Conservation (phyloP, 2,113 vertebrate genomes). For the Dipodomys ordii region DNA sequence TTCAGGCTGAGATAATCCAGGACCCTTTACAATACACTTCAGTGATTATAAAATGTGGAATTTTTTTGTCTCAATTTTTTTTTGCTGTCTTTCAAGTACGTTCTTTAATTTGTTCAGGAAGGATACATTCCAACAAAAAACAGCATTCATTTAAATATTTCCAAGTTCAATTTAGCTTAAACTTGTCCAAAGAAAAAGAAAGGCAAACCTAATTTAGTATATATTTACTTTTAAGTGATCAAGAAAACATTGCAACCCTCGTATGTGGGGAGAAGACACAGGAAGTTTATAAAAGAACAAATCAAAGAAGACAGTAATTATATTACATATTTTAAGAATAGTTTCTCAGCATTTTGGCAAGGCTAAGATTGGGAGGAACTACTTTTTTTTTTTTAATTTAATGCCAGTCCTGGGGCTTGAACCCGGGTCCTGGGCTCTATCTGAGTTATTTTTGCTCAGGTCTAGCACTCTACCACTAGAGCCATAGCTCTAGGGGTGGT, state of each 20-base stretch:
- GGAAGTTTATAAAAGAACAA: conserved; percentile 50
- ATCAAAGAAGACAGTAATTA: not conserved
- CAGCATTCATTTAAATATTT: conserved; percentile 6
- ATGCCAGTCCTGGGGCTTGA: too few species aligned
- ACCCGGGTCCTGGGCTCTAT: too few species aligned
- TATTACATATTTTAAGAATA: not conserved
- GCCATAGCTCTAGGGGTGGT: too few species aligned
- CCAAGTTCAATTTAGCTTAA: not conserved
- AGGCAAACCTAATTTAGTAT: conserved; percentile 24
- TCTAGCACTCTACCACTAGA: too few species aligned
- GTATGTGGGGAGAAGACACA: not conserved
- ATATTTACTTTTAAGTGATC: too few species aligned
- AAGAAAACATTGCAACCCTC: not conserved
- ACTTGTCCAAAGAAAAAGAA: conserved; percentile 38
- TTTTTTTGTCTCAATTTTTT: conserved; percentile 17
- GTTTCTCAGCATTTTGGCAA: too few species aligned
- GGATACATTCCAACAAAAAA: conserved; percentile 26
- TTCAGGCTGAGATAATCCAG: not conserved
- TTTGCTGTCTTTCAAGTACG: conserved; percentile 48
- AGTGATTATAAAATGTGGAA: not conserved
- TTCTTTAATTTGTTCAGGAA: conserved; percentile 41
- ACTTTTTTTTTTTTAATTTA: too few species aligned
- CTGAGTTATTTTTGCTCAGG: not conserved
- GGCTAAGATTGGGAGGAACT: too few species aligned
- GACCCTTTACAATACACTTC: not conserved